Conservation (phyloP, 2,113 vertebrate genomes). For the Ranitomeya imitator region DNA sequence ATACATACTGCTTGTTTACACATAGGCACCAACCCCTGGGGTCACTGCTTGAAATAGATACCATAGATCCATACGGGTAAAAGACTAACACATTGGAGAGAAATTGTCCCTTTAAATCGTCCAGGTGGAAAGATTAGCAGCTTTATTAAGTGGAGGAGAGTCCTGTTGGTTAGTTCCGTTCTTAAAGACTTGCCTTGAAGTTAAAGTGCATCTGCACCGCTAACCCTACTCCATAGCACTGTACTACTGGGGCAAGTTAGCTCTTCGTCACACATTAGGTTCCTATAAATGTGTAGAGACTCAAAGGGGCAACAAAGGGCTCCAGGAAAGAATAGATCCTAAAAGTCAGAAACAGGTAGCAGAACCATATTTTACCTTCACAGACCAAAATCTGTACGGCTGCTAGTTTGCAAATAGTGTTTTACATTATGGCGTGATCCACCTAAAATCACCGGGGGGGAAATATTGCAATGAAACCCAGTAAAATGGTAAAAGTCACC, state of each 20-base stretch:
- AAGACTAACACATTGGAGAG: slow-evolving; percentile 27
- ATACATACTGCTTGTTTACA: slow-evolving; percentile 39
- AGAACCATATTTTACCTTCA: neutral
- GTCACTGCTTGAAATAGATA: slow-evolving; percentile 10
- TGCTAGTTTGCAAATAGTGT: neutral
- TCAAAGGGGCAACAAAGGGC: neutral
- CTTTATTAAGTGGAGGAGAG: slow-evolving; percentile 31
- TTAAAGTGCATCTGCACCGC: slow-evolving; percentile 46
- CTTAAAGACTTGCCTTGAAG: slow-evolving; percentile 28
- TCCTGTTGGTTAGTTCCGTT: slow-evolving; percentile 24
- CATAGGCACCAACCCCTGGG: neutral
- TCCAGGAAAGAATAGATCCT: neutral
- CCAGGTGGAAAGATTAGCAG: slow-evolving; percentile 49
- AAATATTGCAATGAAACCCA: slow-evolving; percentile 54
- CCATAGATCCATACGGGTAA: neutral
- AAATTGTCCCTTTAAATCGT: slow-evolving; percentile 16
- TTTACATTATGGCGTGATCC: too few relatives aligned
- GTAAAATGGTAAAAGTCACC: neutral
- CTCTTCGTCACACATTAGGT: neutral
- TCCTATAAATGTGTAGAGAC: neutral
- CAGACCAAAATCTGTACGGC: neutral
- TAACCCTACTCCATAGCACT: slow-evolving; percentile 49
- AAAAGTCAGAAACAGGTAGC: neutral
- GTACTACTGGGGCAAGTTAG: slow-evolving; percentile 29
- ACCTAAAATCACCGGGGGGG: neutral